Evolutionary conservation across 2,888 invertebrate genomes (phyloP).

Genomic region (Patella pellucida): DNA sequence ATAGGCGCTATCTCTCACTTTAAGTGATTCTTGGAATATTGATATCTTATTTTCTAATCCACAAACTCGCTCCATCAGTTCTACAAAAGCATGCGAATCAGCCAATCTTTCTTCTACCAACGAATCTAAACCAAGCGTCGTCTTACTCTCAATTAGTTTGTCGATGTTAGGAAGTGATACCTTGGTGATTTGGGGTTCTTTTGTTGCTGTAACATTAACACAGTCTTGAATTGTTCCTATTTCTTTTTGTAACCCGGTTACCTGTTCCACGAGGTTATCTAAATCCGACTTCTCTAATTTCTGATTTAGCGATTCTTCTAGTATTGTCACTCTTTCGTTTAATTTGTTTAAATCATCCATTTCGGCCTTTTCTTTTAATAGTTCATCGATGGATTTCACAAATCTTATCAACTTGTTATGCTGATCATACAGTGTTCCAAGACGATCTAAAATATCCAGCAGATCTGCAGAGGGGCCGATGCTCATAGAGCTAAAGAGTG

Average conservation of each 20-base stretch:
- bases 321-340: neutral
- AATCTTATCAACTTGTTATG: conserved; percentile 58
- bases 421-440: conserved; percentile 60
- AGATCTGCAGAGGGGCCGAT: conserved; percentile 63
- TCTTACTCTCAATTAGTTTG: neutral
- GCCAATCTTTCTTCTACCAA: neutral
- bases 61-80: conserved; percentile 6
- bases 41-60: conserved; percentile 46
- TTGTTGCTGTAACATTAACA: neutral
- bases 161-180: neutral
- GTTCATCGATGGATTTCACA: conserved; percentile 65
- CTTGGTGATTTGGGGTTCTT: neutral
- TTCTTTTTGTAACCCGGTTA: neutral
- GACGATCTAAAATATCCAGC: conserved; percentile 62
- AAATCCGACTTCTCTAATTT: neutral
- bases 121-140: neutral
- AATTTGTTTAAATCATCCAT: neutral
- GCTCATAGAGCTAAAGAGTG: conserved; percentile 35
- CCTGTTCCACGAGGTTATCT: neutral
- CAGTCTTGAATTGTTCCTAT: neutral
- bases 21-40: conserved; percentile 39
- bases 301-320: neutral
- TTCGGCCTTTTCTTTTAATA: neutral
- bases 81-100: conserved; percentile 17
- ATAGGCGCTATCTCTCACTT: conserved; percentile 41